Percentiles rank a stretch among this genome's conserved stretches.
These are phyloP conservation scores for Melitaea cinxia DNA, from an alignment of 1,140 invertebrate species.

Conservation along the genomic window DNA sequence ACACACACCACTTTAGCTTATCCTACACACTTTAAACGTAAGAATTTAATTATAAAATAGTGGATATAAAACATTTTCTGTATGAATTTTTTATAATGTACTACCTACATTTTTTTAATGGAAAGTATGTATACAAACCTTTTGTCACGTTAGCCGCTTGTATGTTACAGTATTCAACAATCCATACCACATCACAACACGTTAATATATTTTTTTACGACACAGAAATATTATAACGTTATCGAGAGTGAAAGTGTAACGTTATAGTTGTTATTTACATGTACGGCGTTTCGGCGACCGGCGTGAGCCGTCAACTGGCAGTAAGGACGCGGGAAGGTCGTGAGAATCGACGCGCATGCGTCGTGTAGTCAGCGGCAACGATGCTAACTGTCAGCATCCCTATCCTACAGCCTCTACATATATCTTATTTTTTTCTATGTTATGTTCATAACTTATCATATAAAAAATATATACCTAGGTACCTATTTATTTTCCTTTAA, in stretches of 20 bases:
- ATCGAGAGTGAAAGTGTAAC: conserved; percentile 54
- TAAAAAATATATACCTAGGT: too few species aligned
- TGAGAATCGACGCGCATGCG: conserved; percentile 60
- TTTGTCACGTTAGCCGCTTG: conserved; percentile 10
- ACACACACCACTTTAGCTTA: neutral
- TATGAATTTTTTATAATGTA: neutral
- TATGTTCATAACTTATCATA: neutral
- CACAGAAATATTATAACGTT: conserved; percentile 27
- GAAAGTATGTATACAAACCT: conserved; percentile 14
- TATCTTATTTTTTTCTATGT: too few species aligned
- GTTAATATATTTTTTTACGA: conserved; percentile 10
- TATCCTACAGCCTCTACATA: too few species aligned
- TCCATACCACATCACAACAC: conserved; percentile 37
- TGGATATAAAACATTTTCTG: too few species aligned
- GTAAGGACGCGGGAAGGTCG: conserved; percentile 77
- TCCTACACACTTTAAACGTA: neutral
- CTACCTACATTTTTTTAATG: neutral
- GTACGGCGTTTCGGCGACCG: conserved; percentile 55
- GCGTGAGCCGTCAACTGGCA: conserved; percentile 62
- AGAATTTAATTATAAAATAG: too few species aligned
- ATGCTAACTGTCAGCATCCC: conserved; percentile 42
- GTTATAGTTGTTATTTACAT: conserved; percentile 57
- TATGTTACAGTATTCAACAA: conserved; percentile 12
- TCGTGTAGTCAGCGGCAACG: conserved; percentile 29
- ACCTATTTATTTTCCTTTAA: too few species aligned